A percentile compares a stretch with the other conserved stretches of the same genome.
These are phyloP conservation scores for Harpalus rufipes DNA, from an alignment of 2,888 invertebrate genomes.

Conservation along the genomic window DNA sequence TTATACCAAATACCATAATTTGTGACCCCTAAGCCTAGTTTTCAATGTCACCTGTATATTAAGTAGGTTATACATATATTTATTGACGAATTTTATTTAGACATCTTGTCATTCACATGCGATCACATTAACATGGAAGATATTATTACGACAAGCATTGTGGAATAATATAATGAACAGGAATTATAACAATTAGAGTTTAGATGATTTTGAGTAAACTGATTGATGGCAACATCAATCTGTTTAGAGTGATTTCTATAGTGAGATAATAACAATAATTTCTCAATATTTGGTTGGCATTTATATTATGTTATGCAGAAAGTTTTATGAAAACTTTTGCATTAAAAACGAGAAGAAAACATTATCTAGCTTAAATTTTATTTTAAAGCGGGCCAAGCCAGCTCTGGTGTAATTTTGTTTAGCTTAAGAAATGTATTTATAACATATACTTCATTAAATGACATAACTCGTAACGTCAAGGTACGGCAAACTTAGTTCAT, in stretches of 20 bases:
- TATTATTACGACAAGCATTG: slow-evolving; percentile 27
- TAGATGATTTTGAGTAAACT: slow-evolving; percentile 55
- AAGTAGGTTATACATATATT: not conserved
- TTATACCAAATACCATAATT: too few relatives aligned
- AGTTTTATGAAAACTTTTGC: slow-evolving; percentile 4
- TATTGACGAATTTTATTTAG: not conserved
- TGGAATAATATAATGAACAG: slow-evolving; percentile 52
- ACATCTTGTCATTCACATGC: slow-evolving; percentile 27
- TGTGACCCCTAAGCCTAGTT: too few relatives aligned
- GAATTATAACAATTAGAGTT: slow-evolving; percentile 51
- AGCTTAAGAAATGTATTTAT: slow-evolving; percentile 33
- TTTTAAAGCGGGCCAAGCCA: not conserved
- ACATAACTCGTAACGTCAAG: not conserved
- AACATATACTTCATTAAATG: slow-evolving; percentile 34
- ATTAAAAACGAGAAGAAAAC: slow-evolving; percentile 17
- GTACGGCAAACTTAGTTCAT: slow-evolving; percentile 3
- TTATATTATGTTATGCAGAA: slow-evolving; percentile 26
- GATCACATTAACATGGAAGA: slow-evolving; percentile 32
- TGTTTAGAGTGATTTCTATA: slow-evolving; percentile 58
- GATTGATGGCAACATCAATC: slow-evolving; percentile 23
- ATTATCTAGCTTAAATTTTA: slow-evolving; percentile 26
- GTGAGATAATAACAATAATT: slow-evolving; percentile 60
- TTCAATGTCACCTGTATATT: too few relatives aligned
- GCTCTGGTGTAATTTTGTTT: slow-evolving; percentile 18
- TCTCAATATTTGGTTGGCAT: slow-evolving; percentile 27